A percentile compares a stretch with the other conserved stretches of the same genome.
Conservation (phyloP, 2,797 vertebrate species). For the Varecia variegata region DNA sequence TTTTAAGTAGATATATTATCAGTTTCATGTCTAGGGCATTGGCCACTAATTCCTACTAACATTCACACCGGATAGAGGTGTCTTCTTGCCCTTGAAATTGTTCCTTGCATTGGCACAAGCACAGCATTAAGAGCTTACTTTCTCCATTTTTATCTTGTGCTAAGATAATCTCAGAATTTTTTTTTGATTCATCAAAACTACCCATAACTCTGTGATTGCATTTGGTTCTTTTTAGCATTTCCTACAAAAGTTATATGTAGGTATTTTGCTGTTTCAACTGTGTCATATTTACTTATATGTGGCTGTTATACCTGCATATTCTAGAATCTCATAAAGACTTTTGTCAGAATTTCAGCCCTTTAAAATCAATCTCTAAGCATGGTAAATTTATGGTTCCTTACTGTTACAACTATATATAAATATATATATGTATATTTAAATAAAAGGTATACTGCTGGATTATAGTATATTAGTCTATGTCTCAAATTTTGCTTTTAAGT, state of each 20-base stretch:
- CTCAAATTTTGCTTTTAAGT: background rate
- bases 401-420: background rate
- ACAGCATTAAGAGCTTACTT: background rate
- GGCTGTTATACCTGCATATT: background rate
- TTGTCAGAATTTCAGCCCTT: background rate
- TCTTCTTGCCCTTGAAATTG: background rate
- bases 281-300: background rate
- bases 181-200: background rate
- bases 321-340: background rate
- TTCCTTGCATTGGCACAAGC: background rate
- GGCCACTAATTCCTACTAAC: background rate
- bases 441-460: background rate
- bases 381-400: background rate
- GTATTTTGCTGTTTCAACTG: background rate
- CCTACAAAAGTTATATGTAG: background rate
- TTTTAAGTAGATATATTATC: background rate
- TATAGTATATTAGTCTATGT: background rate
- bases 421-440: background rate
- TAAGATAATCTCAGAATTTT: background rate
- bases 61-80: background rate
- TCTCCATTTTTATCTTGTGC: background rate
- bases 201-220: background rate
- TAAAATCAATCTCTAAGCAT: background rate
- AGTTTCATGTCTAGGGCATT: background rate
- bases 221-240: background rate